phyloP scores from a whole-genome alignment of 2,113 vertebrate genomes.

The Acanthochromis polyacanthus region DNA sequence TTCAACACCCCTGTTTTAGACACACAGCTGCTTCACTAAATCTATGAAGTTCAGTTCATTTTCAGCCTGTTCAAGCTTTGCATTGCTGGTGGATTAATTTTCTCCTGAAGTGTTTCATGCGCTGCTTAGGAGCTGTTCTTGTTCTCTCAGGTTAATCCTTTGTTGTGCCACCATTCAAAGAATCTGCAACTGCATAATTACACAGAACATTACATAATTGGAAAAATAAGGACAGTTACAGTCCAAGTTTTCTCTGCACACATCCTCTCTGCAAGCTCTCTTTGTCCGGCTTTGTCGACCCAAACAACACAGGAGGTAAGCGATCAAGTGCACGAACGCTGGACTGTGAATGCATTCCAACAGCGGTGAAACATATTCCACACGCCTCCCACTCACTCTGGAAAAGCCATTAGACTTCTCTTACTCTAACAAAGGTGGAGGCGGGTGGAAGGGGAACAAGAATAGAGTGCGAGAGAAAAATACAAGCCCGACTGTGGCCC shows the following conservation, averaged over 20 bases:
- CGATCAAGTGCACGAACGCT: slow-evolving; percentile 4
- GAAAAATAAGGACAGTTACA: slow-evolving; percentile 1
- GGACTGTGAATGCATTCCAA: slow-evolving; percentile 36
- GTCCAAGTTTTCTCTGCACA: not conserved
- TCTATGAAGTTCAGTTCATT: not conserved
- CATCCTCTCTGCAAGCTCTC: not conserved
- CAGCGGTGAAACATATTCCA: slow-evolving; percentile 45
- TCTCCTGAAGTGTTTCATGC: not conserved
- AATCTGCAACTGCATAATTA: slow-evolving; percentile 11
- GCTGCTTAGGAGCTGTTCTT: not conserved
- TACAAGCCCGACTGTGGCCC: slow-evolving; percentile 66
- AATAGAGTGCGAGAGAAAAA: slow-evolving; percentile 67
- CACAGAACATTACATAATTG: not conserved
- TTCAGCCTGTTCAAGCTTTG: not conserved
- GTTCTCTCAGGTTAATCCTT: slow-evolving; percentile 13
- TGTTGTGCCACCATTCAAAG: slow-evolving; percentile 7
- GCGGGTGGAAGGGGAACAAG: slow-evolving; percentile 22
- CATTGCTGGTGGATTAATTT: not conserved
- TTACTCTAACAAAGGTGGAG: slow-evolving; percentile 74
- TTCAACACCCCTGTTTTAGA: no score
- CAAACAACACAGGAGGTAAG: not conserved
- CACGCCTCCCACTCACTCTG: slow-evolving; percentile 63
- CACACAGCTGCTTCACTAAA: not conserved
- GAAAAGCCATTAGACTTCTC: slow-evolving; percentile 80
- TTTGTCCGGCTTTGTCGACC: not conserved